phyloP scores from a whole-genome alignment of 37 sponge, comb jelly and placozoan species.

The Beroe ovata region DNA sequence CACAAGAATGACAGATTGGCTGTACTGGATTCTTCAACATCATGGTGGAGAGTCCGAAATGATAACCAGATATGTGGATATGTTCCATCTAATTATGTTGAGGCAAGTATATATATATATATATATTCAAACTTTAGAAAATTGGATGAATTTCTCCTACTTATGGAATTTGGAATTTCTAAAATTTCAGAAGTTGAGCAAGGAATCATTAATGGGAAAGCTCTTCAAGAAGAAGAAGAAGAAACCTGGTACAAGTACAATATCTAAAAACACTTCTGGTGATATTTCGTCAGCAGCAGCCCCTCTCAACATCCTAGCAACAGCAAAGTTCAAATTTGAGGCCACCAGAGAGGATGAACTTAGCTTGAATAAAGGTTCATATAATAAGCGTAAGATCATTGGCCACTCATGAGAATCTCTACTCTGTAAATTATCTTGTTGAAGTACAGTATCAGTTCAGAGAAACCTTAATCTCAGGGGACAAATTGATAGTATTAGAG shows the following conservation, averaged over 20 bases:
- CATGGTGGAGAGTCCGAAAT: constrained; percentile 88
- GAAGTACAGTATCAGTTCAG: too few relatives aligned
- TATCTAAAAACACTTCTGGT: constrained; percentile 52
- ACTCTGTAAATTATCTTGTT: too few relatives aligned
- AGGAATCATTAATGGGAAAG: constrained; percentile 50
- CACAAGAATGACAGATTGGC: constrained; percentile 76
- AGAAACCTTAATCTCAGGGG: too few relatives aligned
- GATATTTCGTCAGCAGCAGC: constrained; percentile 67
- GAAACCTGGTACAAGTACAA: background rate
- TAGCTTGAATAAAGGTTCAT: constrained; percentile 77
- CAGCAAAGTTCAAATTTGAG: constrained; percentile 78
- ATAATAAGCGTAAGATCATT: too few relatives aligned
- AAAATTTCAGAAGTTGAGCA: background rate
- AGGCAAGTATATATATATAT: too few relatives aligned
- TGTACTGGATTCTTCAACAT: constrained; percentile 70
- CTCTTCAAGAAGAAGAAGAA: constrained; percentile 50
- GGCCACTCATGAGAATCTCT: too few relatives aligned
- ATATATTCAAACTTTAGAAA: too few relatives aligned
- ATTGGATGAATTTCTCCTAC: too few relatives aligned
- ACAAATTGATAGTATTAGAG: constrained; percentile 82
- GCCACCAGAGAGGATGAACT: constrained; percentile 83
- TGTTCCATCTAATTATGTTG: constrained; percentile 83
- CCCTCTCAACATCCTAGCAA: constrained; percentile 72
- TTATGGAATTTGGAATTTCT: too few relatives aligned
- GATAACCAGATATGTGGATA: constrained; percentile 71